Base-by-base conservation (phyloP, 2,113 vertebrate species). In the Poeciliopsis prolifica region DNA sequence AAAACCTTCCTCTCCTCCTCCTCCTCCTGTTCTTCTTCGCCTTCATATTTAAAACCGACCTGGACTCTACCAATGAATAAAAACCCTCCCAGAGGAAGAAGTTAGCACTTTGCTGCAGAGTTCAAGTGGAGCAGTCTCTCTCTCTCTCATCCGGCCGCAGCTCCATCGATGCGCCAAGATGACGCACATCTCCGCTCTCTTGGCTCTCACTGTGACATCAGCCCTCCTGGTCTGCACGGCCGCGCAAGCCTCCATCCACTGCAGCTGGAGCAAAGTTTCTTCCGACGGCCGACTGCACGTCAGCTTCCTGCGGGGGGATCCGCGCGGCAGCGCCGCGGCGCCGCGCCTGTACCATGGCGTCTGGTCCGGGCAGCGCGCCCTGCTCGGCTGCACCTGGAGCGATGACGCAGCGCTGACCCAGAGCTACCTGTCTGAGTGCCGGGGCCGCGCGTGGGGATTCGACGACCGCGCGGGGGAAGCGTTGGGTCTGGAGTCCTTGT, bases 331-430 rank as follows among this genome's bases (percentile, higher is more conserved):
- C 67, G 28, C 85, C 15, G 12, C 66, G 5, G 82, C 88, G 2
- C 54, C 77, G 64, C 81, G 86, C n/a, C 85, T 95, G 19, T 93
- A 92, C 70, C 94, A 95, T 31, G 87, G 90, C 80, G 80, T 19
- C 14, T 96, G 96, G 96, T 92, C 91, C 51, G 33, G 2, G 26
- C 64, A 51, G 0, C 82, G 86, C 64, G 54, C 62, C 1, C 87
- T 94, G 78, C 87, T 87, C 69, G 68, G 76, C 5, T 97, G 96
- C 87, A 68, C 81, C 6, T 79, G 80, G 75, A 93, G 77, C 74
- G 78, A 86, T 0, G 89, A 93, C 13, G 35, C 74, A 0, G 68
- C 75, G 0, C 66, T 94, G 37, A 87, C 75, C 0, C 61, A 73
- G 13, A 66, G 63, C 33, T 96, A 95, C 40, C 0, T 51, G n/a